A percentile compares a stretch with the other conserved stretches of the same genome.
Evolutionary conservation across 2,797 vertebrate genomes (phyloP).

Genomic region (Hyperoplus lanceolatus): DNA sequence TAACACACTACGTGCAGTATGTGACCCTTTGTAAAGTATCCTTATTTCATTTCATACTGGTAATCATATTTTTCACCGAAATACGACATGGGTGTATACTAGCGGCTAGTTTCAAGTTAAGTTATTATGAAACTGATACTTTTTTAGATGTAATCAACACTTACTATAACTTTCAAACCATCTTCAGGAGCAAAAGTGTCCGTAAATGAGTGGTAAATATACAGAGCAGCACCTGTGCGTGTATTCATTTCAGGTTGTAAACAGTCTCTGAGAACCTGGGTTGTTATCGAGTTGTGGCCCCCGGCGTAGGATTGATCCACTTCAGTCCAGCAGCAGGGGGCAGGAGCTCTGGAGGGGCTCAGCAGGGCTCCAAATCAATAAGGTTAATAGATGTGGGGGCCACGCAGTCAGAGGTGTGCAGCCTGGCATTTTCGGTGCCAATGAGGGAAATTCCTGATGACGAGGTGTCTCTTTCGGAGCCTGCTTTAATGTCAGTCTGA

Average conservation of each 20-base stretch:
- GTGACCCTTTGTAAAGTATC: not conserved
- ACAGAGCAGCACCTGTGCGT: constrained; percentile 70
- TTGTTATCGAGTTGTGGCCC: constrained; percentile 94
- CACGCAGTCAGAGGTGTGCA: constrained; percentile 93
- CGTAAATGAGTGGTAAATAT: constrained; percentile 57
- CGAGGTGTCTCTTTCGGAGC: constrained; percentile 91
- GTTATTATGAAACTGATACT: not conserved
- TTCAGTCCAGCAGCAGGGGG: constrained; percentile 92
- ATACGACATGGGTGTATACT: not conserved
- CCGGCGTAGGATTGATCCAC: constrained; percentile 94
- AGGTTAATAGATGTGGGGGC: constrained; percentile 97
- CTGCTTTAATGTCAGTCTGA: constrained; percentile 91
- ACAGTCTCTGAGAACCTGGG: constrained; percentile 85
- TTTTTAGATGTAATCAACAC: constrained; percentile 15
- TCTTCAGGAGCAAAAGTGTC: constrained; percentile 10
- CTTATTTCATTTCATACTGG: not conserved
- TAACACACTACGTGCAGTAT: not conserved
- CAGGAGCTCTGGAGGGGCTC: constrained; percentile 91
- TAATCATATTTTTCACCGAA: not conserved
- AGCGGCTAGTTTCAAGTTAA: not conserved
- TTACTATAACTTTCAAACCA: constrained; percentile 27
- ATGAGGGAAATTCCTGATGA: constrained; percentile 95
- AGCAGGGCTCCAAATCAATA: constrained; percentile 95
- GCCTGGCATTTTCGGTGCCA: constrained; percentile 94
- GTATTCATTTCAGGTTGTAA: constrained; percentile 91